Conservation (phyloP, 1,140 invertebrate genomes). For the Zaprionus africanus region DNA sequence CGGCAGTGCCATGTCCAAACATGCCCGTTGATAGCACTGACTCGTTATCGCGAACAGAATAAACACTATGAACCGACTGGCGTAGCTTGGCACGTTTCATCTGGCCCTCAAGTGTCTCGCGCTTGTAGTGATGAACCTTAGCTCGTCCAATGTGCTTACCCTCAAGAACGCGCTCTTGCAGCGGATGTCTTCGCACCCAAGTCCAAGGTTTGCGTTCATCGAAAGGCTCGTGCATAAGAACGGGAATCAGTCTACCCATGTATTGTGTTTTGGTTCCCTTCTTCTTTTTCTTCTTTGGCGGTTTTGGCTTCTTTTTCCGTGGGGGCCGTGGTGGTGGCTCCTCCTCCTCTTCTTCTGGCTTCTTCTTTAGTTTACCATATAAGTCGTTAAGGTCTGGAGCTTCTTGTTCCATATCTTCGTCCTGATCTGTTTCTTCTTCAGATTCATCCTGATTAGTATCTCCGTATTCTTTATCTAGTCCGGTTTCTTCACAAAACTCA, state of each 20-base stretch:
- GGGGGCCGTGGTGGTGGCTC: too few relatives aligned
- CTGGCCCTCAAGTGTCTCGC: not conserved
- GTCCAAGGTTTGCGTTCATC: not conserved
- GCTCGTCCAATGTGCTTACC: not conserved
- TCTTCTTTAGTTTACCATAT: too few relatives aligned
- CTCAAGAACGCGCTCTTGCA: not conserved
- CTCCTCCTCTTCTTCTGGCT: too few relatives aligned
- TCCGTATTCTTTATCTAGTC: too few relatives aligned
- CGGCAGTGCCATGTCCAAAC: too few relatives aligned
- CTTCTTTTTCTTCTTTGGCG: not conserved
- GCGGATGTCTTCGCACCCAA: not conserved
- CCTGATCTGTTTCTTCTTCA: too few relatives aligned
- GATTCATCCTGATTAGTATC: too few relatives aligned
- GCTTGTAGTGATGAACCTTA: not conserved
- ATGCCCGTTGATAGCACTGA: too few relatives aligned
- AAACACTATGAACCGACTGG: not conserved
- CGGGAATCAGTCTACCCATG: not conserved
- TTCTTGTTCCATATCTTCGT: fast-evolving
- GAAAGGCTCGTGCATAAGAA: not conserved
- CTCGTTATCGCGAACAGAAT: too few relatives aligned
- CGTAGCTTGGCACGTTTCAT: not conserved
- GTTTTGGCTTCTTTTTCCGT: not conserved
- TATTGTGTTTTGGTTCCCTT: not conserved
- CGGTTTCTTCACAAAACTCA: too few relatives aligned
- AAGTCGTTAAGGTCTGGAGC: too few relatives aligned